Evolutionary conservation across 2,888 invertebrate genomes (phyloP).

Genomic region (Pterostichus madidus): DNA sequence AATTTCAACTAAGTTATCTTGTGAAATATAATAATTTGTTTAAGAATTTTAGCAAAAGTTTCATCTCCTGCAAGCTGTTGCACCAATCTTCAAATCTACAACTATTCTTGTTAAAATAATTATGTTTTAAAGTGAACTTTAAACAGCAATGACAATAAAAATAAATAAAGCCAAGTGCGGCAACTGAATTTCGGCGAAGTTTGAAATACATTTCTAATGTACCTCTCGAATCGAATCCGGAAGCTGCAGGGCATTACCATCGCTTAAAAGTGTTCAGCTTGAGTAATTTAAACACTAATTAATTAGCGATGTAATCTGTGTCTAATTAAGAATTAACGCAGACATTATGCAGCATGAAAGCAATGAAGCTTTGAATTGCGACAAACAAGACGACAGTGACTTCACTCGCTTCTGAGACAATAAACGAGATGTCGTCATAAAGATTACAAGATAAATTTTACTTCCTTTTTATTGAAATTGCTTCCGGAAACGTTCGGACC

Average conservation of each 20-base stretch:
- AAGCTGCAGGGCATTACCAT: too few species aligned
- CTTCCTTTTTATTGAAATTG: conserved; percentile 7
- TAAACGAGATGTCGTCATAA: conserved; percentile 11
- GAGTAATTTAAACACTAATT: conserved; percentile 31
- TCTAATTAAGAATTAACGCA: conserved; percentile 50
- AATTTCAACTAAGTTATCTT: too few species aligned
- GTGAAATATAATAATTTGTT: too few species aligned
- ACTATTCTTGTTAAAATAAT: conserved; percentile 2
- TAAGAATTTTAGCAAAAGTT: too few species aligned
- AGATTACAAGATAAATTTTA: conserved; percentile 26
- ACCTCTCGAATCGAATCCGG: too few species aligned
- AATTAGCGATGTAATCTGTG: conserved; percentile 42
- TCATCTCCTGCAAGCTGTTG: too few species aligned
- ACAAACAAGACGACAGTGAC: background rate
- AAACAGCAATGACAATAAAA: background rate
- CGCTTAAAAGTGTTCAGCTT: too few species aligned
- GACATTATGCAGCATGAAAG: background rate
- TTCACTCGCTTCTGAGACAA: background rate
- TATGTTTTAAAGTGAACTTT: background rate
- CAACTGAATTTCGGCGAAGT: too few species aligned
- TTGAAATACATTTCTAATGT: too few species aligned
- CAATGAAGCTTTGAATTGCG: conserved; percentile 2
- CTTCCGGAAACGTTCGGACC: background rate
- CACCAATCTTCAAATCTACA: too few species aligned
- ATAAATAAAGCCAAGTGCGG: too few species aligned